phyloP scores from a whole-genome alignment of 2,113 vertebrate genomes.

The Sebastes fasciatus region DNA sequence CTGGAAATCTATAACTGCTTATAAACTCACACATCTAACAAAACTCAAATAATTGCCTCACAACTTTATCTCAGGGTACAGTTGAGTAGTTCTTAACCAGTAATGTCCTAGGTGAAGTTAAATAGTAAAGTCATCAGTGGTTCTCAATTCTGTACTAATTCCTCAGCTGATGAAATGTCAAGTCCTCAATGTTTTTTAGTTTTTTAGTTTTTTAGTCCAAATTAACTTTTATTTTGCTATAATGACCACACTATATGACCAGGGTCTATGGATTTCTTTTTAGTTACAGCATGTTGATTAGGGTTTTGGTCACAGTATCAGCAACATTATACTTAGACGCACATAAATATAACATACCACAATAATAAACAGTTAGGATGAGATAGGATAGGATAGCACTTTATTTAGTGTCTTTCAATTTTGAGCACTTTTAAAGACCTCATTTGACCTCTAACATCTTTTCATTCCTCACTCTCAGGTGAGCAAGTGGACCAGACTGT shows the following conservation, averaged over 20 bases:
- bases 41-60: not conserved
- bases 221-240: not conserved
- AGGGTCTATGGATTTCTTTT: not conserved
- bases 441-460: not conserved
- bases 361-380: not conserved
- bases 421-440: not conserved
- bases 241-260: not conserved
- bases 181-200: not conserved
- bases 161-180: not conserved
- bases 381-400: too few species aligned
- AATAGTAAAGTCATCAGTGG: not conserved
- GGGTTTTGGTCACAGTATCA: not conserved
- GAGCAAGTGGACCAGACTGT: conserved; percentile 96
- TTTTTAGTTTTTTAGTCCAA: not conserved
- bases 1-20: not conserved
- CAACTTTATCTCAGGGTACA: not conserved
- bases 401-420: not conserved
- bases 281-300: not conserved
- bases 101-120: not conserved
- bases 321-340: not conserved
- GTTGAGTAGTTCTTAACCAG: not conserved
- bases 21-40: not conserved
- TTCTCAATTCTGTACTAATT: not conserved
- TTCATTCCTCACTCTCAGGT: conserved; percentile 83
- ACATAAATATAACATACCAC: not conserved